Evolutionary conservation across 2,888 invertebrate genomes (phyloP), one percentile per base, ranked within the genome.

Genomic region (Eucera pruinosa): DNA sequence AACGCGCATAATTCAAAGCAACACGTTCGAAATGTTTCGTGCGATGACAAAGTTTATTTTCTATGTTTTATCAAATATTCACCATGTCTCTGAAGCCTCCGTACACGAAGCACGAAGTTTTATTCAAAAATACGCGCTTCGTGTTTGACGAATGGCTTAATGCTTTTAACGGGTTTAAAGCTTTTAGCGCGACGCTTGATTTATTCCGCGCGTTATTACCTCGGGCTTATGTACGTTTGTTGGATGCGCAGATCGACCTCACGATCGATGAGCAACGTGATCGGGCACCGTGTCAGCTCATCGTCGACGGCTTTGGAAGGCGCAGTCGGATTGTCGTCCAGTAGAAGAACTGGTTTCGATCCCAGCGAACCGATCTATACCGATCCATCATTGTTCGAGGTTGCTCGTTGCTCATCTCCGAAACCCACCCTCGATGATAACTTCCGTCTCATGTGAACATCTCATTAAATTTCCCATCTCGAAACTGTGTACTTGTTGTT

Each of bases 361-460:
- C 97, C 97, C 43, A 97, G 97, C 90, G 98, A 98, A 91, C 97
- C 98, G 0, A 98, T 98, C 86, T 98, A 98, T 93, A 97, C 97
- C 0, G 97, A 98, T 93, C 97, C 97, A 0, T 97, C 97, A 2
- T 93, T 98, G 43, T 98, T 98, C 90, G 97, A 98, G 93, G 94
- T 97, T 83, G 96, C 97, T 36, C 94, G 96, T 89, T 97, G 96
- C 61, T 93, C 96, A 41, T 93, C 95, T 87, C 94, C 95, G 3
- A 93, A 94, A 61, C 92, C 93, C 2, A 90, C 92, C 23, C 93
- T 88, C 20, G 86, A 90, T 69, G 90, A 90, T 69, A 92, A 91
- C 64, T 89, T 91, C 83, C 91, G 89, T 82, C 83, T 92, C 9
- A 91, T 91, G 87, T 92, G 84, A 88, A 62, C 6, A 23, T 20